Percentiles rank a stretch among this genome's conserved stretches.
phyloP scores from a whole-genome alignment of 2,888 invertebrate species.

The Pegoplata infirma region DNA sequence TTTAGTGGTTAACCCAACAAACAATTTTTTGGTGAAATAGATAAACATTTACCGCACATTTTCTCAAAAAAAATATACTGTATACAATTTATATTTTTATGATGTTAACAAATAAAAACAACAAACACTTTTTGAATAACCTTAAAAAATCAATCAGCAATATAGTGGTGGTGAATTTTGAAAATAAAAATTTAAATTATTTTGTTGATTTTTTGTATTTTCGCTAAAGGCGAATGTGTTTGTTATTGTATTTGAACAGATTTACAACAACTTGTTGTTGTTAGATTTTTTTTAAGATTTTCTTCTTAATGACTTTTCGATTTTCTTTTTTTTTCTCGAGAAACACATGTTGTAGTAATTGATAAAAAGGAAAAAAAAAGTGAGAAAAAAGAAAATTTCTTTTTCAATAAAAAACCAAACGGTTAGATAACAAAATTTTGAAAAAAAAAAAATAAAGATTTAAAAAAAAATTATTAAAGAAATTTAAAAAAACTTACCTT shows the following conservation, averaged over 20 bases:
- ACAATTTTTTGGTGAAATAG: slow-evolving; percentile 24
- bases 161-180: slow-evolving; percentile 31
- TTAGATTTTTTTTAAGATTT: slow-evolving; percentile 22
- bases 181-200: slow-evolving; percentile 28
- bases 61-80: background rate
- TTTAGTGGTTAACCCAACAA: slow-evolving; percentile 32
- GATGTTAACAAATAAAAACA: background rate
- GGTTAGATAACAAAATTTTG: slow-evolving; percentile 49
- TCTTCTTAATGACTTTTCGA: slow-evolving; percentile 19
- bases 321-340: slow-evolving; percentile 13
- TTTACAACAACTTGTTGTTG: slow-evolving; percentile 57
- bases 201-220: slow-evolving; percentile 39
- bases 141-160: slow-evolving; percentile 28
- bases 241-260: slow-evolving; percentile 37
- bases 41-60: background rate
- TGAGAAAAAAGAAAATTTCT: slow-evolving; percentile 19
- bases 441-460: background rate
- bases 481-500: slow-evolving; percentile 69
- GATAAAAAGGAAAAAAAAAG: slow-evolving; percentile 8
- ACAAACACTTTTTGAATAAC: slow-evolving; percentile 13
- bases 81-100: no score
- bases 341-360: slow-evolving; percentile 29
- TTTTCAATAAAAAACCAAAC: slow-evolving; percentile 33
- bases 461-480: background rate
- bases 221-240: slow-evolving; percentile 22